Evolutionary conservation across 2,797 vertebrate species (phyloP), one percentile per base, ranked within the genome.

Genomic region (Vireo griseus): DNA sequence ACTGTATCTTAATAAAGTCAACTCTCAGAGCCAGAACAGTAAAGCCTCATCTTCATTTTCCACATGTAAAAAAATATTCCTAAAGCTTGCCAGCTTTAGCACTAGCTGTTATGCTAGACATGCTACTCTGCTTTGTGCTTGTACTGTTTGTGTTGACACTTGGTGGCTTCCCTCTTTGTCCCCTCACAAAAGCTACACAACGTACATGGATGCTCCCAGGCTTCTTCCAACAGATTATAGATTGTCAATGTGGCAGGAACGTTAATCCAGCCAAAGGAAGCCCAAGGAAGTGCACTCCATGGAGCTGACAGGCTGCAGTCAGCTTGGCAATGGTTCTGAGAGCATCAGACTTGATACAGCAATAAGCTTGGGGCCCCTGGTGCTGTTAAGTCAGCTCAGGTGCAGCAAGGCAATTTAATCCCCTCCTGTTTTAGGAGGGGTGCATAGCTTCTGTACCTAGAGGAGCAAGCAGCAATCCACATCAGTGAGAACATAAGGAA

Each of bases 251-350:
- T 79, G 33, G 11, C 16, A 59, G 45, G 39, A 79, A 69, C 58
- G 55, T 29, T 48, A 55, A 48, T 31, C 8, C 6, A 59, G 51
- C 7, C 8, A 29, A 19, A 63, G 39, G 6, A 33, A 59, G 4
- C 39, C 20, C 7, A 28, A 42, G 7, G 5, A 8, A 11, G 8
- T 16, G 31, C 3, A 10, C 10, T 17, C 6, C 2, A 2, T 9
- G 17, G 25, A 82, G 21, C 44, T 67, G n/a, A 28, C 20, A 28
- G 4, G 26, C 31, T 18, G 0, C n/a, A 33, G n/a, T 5, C 35
- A 74, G 75, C 29, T 50, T 5, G 9, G 52, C 17, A 68, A 31
- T 42, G 67, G 11, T 68, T 87, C 40, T 17, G 26, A 63, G 22
- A 59, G 11, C 15, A 31, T 45, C 63, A 57, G n/a, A 33, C 33